Evolutionary conservation across 2,888 invertebrate genomes (phyloP).

Genomic region (Agriopis leucophaearia): DNA sequence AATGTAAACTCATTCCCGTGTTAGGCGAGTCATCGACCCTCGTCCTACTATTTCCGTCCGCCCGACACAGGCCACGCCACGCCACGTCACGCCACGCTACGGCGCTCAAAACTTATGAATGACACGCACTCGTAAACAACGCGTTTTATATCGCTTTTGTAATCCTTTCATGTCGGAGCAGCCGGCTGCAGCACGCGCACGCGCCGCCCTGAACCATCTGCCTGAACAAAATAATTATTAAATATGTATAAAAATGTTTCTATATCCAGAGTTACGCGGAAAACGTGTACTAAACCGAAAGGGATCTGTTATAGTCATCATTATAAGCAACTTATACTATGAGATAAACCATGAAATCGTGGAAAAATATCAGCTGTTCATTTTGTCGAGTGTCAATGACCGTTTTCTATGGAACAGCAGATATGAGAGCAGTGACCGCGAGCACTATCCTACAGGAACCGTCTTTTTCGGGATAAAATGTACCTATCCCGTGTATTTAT

Average conservation of each 20-base stretch:
- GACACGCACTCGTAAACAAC: constrained; percentile 47
- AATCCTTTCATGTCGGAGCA: constrained; percentile 47
- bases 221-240: constrained; percentile 5
- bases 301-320: no score
- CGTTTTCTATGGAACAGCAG: no score
- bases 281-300: no score
- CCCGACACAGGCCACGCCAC: constrained; percentile 2
- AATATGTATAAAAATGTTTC: constrained; percentile 13
- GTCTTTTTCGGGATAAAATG: no score
- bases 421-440: no score
- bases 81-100: constrained; percentile 16
- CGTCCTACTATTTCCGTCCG: constrained; percentile 34
- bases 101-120: constrained; percentile 43
- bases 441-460: no score
- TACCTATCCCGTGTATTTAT: no score
- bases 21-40: constrained; percentile 30
- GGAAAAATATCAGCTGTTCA: no score
- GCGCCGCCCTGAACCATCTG: background rate
- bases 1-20: constrained; percentile 13
- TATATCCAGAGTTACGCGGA: no score
- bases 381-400: no score
- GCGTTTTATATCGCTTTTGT: constrained; percentile 39
- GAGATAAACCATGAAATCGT: no score
- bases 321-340: no score
- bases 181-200: constrained; percentile 16